Evolutionary conservation across 2,113 vertebrate species (phyloP).

Genomic region (Varanus salvator): DNA sequence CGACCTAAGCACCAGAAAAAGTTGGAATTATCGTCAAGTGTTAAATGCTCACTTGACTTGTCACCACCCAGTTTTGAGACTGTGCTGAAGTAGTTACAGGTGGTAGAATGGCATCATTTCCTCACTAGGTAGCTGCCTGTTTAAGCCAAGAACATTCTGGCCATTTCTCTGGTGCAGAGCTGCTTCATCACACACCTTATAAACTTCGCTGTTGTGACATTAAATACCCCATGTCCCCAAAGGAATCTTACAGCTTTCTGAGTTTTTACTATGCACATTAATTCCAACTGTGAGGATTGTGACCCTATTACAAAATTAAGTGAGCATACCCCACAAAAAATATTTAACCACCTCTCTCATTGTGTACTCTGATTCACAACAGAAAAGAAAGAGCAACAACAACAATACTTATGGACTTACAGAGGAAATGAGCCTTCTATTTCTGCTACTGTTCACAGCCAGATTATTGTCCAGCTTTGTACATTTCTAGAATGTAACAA

Average conservation of each 20-base stretch:
- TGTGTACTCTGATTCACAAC: neutral
- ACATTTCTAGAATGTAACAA: neutral
- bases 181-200: neutral
- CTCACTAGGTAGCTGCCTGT: neutral
- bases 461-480: neutral
- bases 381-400: too few relatives aligned
- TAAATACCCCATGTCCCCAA: neutral
- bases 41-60: slow-evolving; percentile 27
- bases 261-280: neutral
- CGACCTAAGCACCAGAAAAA: neutral
- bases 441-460: neutral
- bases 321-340: neutral
- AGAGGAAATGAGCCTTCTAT: neutral
- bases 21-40: neutral
- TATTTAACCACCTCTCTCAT: neutral
- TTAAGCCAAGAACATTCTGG: neutral
- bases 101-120: neutral
- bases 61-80: neutral
- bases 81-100: neutral
- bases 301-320: neutral
- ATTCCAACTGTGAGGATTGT: neutral
- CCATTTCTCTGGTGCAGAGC: neutral
- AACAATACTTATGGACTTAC: neutral
- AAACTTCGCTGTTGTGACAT: neutral
- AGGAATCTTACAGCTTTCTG: neutral